Base-by-base conservation (phyloP, 2,888 invertebrate genomes). In the Pinctada fucata region DNA sequence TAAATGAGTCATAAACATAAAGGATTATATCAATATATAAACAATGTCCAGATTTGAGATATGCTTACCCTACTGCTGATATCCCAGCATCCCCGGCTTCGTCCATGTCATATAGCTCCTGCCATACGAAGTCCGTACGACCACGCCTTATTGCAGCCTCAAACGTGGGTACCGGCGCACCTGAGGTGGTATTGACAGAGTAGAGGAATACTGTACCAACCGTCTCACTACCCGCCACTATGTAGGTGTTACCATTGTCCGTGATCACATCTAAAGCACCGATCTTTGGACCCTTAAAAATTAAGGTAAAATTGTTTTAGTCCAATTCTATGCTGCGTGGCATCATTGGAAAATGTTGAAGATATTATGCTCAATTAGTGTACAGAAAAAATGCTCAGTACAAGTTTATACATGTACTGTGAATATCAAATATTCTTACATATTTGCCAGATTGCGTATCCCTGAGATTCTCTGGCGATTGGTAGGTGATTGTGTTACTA, bases 151-250 rank as follows among this genome's bases (percentile, higher is more conserved):
- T 49, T 65, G 79, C 71, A 65, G 81, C 72, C 69, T 85, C 81
- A 72, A 86, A 85, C 31, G 64, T 68, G n/a, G 85, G 84, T n/a
- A 78, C 68, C 3, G 85, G 84, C 52, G 64, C 52, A 3, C 81
- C 79, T 6, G 78, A 52, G 2, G 82, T 72, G 0, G 78, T 75
- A 75, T 87, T 79, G 47, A 87, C 77, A 0, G 83, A 81, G 76
- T 87, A 87, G 3, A 85, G 75, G 65, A 80, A 86, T 13, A 87
- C 77, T 10, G 81, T 81, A 2, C 87, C 87, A 31, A 81, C 82
- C 10, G 82, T 82, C 69, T 80, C 82, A 76, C 85, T 87, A 2
- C 87, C 87, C 1, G 75, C 81, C n/a, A 85, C 75, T 45, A 87
- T 68, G 69, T 77, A 84, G 5, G 81, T 72, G 1, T 78, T 81